Evolutionary conservation across 2,113 vertebrate species (phyloP).

Genomic region (Ciconia stormi): DNA sequence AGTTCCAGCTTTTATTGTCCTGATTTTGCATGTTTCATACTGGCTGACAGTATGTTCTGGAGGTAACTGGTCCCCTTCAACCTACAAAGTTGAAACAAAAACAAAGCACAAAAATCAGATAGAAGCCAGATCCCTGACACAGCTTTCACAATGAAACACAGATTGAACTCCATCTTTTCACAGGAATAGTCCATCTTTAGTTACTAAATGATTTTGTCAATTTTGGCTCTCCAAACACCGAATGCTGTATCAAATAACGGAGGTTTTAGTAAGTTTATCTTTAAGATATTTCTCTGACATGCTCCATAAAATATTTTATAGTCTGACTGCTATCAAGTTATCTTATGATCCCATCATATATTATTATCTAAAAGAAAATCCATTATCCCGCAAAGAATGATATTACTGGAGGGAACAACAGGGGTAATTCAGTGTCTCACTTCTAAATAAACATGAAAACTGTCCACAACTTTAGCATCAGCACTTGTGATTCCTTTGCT

Average conservation of each 20-base stretch:
- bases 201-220: neutral
- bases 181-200: neutral
- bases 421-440: neutral
- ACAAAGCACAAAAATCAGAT: neutral
- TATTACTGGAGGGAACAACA: neutral
- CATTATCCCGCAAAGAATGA: neutral
- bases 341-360: neutral
- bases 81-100: conserved; percentile 67
- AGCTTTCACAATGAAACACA: neutral
- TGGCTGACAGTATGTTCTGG: conserved; percentile 92
- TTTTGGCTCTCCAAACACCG: neutral
- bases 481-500: neutral
- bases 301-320: neutral
- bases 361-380: neutral
- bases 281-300: neutral
- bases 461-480: neutral
- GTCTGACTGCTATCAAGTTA: neutral
- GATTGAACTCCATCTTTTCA: neutral
- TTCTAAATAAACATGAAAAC: neutral
- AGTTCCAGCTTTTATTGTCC: conserved; percentile 91
- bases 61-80: conserved; percentile 87
- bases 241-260: neutral
- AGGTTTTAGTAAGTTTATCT: neutral
- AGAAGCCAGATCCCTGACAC: neutral
- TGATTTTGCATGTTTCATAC: conserved; percentile 92